Evolutionary conservation across 2,797 vertebrate species (phyloP), one percentile per base, ranked within the genome.

Genomic region (Molossus molossus): DNA sequence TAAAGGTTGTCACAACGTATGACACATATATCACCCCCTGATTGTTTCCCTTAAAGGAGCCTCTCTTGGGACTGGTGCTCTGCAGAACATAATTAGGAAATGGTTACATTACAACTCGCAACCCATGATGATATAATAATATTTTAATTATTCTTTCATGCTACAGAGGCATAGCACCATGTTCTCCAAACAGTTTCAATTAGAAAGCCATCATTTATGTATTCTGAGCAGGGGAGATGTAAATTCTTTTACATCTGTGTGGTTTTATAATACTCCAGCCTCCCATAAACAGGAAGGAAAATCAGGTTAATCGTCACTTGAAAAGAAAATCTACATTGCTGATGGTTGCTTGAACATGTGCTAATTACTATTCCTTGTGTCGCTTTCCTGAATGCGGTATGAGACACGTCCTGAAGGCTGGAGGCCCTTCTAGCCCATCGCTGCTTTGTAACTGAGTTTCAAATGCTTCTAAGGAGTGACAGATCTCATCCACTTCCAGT

Each of bases 391-490:
- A 40, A 53, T 55, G 48, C 9, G 55, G 55, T n/a, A 40, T 27
- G 37, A 80, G 60, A 58, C 20, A 50, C n/a, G 3, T 10, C 80
- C 4, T 25, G 12, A 94, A n/a, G 53, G 17, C 27, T 62, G 3
- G 12, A 45, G n/a, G 45, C 80, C 88, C 69, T 97, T 97, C 87
- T 93, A 62, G 15, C 86, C 70, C 72, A 92, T 29, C 87, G 21
- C 55, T 86, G 58, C 53, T 96, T 97, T 95, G 92, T 87, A 94
- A 97, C 96, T 97, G 97, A 96, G 87, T 83, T 97, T 90, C 75
- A 97, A 94, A 95, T 62, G 97, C 72, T 97, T 95, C 86, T 92
- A 69, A 96, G 91, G 89, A 94, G 97, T 98, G 97, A 96, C 72
- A 97, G 92, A 73, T 93, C 86, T 79, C 33, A 58, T 97, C 79